Evolutionary conservation across 2,888 invertebrate species (phyloP).

Genomic region (Anodontia alba): DNA sequence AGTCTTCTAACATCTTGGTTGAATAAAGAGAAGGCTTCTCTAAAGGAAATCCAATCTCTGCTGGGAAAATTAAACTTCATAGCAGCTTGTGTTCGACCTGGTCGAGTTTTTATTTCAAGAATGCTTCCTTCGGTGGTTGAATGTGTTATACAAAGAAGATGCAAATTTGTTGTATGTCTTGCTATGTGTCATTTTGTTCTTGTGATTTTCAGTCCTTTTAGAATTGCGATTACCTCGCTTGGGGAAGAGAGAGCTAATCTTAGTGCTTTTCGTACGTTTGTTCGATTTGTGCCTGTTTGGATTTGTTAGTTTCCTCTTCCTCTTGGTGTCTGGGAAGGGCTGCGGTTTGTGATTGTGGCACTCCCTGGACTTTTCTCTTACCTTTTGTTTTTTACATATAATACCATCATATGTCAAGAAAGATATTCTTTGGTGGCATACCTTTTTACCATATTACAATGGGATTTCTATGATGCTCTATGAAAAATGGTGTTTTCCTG

Average conservation of each 20-base stretch:
- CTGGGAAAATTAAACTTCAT: constrained; percentile 24
- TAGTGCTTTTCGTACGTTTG: no score
- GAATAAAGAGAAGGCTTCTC: no score
- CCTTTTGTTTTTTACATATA: neutral
- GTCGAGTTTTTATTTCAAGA: constrained; percentile 15
- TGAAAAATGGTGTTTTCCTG: constrained; percentile 19
- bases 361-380: no score
- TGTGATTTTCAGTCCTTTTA: no score
- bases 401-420: constrained; percentile 22
- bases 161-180: no score
- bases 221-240: no score
- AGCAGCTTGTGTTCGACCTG: constrained; percentile 14
- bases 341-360: no score
- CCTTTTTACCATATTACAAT: constrained; percentile 23
- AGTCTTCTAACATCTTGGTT: neutral
- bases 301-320: no score
- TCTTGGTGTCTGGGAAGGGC: no score
- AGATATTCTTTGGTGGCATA: constrained; percentile 25
- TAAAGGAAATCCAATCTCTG: constrained; percentile 23
- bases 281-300: no score
- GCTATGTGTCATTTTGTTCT: no score
- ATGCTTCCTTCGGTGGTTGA: constrained; percentile 20
- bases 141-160: constrained; percentile 3
- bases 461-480: constrained; percentile 17
- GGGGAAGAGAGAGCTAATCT: no score